These are phyloP conservation scores for Myocastor coypus DNA, from an alignment of 2,113 vertebrate genomes.

Conservation along the genomic window DNA sequence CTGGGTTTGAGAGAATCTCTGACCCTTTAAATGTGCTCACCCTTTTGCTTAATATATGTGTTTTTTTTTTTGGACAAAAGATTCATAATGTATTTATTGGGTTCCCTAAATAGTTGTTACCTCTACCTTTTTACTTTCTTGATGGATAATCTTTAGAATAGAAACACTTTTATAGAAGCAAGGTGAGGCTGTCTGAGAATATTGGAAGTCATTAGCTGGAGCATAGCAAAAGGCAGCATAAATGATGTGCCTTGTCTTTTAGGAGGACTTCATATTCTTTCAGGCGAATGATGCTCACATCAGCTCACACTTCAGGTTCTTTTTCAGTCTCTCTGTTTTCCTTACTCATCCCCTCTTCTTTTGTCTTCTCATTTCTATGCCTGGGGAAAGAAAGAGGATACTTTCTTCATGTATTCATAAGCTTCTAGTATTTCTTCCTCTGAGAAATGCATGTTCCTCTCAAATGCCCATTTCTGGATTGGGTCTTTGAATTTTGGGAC, in stretches of 20 bases:
- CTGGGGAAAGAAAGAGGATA: neutral
- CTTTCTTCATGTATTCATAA: too few species aligned
- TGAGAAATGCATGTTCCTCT: too few species aligned
- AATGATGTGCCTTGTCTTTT: neutral
- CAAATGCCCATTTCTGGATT: too few species aligned
- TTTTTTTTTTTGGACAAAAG: neutral
- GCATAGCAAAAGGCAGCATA: neutral
- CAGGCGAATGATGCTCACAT: neutral
- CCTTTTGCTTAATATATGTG: neutral
- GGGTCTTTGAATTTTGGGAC: too few species aligned
- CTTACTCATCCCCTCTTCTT: neutral
- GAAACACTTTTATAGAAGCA: neutral
- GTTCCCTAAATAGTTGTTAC: neutral
- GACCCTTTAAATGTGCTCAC: neutral
- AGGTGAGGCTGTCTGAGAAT: neutral
- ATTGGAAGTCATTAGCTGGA: neutral
- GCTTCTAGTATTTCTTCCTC: too few species aligned
- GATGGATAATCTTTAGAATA: neutral
- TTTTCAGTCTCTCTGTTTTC: neutral
- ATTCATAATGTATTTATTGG: neutral
- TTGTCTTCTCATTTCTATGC: neutral
- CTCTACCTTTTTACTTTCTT: conserved; percentile 4
- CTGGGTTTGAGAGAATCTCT: neutral
- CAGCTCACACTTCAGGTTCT: neutral
- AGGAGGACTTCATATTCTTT: conserved; percentile 18